These are phyloP conservation scores for Danaus melanippus DNA, from an alignment of 1,140 invertebrate species.

Conservation along the genomic window DNA sequence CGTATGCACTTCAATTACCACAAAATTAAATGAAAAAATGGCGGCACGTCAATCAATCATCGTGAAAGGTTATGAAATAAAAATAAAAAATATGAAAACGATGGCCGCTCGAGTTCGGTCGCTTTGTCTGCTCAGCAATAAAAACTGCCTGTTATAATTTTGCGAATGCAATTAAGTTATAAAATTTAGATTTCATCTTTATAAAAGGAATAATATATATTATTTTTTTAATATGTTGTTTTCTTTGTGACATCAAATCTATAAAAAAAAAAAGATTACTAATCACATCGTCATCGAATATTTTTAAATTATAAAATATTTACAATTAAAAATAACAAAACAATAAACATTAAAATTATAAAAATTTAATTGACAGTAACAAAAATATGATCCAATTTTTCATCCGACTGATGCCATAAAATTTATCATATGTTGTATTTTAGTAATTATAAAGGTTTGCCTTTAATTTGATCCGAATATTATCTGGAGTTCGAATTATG, in stretches of 20 bases:
- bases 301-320: no score
- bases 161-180: slow-evolving; percentile 67
- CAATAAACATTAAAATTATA: no score
- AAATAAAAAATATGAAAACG: slow-evolving; percentile 55
- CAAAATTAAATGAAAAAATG: slow-evolving; percentile 10
- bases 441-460: slow-evolving; percentile 17
- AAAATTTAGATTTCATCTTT: slow-evolving; percentile 59
- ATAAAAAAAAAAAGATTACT: no score
- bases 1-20: no score
- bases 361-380: no score
- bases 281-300: no score
- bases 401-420: not conserved
- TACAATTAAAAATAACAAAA: no score
- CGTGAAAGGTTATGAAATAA: slow-evolving; percentile 52
- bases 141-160: slow-evolving; percentile 63
- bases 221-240: no score
- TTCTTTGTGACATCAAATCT: no score
- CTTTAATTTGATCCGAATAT: slow-evolving; percentile 17
- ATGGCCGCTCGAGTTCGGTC: slow-evolving; percentile 40
- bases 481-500: slow-evolving; percentile 35
- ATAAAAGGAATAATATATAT: slow-evolving; percentile 43
- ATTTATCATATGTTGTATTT: slow-evolving; percentile 11
- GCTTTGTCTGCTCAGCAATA: slow-evolving; percentile 43
- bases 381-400: no score
- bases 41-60: slow-evolving; percentile 44